Evolutionary conservation across 2,113 vertebrate species (phyloP).

Genomic region (Alethe diademata): DNA sequence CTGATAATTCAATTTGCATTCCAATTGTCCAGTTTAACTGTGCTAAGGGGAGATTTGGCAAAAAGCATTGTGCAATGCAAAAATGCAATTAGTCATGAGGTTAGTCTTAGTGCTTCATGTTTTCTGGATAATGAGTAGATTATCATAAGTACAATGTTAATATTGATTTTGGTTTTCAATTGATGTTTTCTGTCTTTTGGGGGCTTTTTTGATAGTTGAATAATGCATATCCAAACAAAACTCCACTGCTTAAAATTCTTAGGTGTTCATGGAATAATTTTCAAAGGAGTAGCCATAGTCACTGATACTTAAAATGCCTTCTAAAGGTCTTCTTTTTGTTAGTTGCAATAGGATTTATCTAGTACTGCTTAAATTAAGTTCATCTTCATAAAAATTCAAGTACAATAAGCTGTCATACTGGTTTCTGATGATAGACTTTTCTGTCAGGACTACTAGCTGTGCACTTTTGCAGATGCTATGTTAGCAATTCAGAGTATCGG

Average conservation of each 20-base stretch:
- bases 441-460: fast-evolving
- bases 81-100: not conserved
- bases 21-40: not conserved
- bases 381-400: not conserved
- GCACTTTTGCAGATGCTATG: not conserved
- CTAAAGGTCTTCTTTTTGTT: not conserved
- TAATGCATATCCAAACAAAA: not conserved
- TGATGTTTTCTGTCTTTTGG: not conserved
- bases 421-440: not conserved
- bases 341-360: not conserved
- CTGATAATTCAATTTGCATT: not conserved
- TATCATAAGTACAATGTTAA: not conserved
- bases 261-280: not conserved
- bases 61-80: not conserved
- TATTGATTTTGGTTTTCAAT: not conserved
- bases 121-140: slow-evolving; percentile 1
- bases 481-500: not conserved
- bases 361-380: not conserved
- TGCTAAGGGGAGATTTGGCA: not conserved
- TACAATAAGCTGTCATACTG: not conserved
- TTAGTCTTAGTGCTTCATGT: not conserved
- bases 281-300: not conserved
- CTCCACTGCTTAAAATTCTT: not conserved
- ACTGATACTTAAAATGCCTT: not conserved
- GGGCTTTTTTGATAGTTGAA: not conserved